Evolutionary conservation across 2,797 vertebrate genomes (phyloP), one percentile per base, ranked within the genome.

Genomic region (Neosilurus hyrtlii): DNA sequence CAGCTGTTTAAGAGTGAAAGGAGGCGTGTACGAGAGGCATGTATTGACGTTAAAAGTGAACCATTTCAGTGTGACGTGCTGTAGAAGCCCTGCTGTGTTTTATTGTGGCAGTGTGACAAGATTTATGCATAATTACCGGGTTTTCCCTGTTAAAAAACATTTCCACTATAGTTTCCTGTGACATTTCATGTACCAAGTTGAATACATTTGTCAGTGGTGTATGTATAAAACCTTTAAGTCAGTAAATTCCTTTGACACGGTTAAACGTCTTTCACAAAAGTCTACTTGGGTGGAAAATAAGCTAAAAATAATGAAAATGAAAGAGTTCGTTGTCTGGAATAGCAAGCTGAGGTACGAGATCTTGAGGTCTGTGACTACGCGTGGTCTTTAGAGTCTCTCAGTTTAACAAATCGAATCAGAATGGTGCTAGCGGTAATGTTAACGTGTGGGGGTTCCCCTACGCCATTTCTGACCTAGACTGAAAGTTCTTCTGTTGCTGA

Each of bases 401-500:
- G 52, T 35, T 16, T 35, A 56, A 57, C 72, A 57, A 74, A 74
- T 57, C 9, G 20, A 35, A 61, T 61, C 30, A n/a, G 61, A 76
- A 76, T 15, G 56, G 35, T 61, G 22, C 56, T 12, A n/a, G 22
- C n/a, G 56, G 43, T 61, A 61, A 76, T 43, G 24, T 43, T 14
- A 76, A 73, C 24, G 72, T 35, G 7, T 3, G 59, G 73, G 73
- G 54, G 22, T 75, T 75, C 59, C 73, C 73, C 73, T 15, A 30
- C 37, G 56, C 56, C 61, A 43, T n/a, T 76, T 62, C 74, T 59
- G 73, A 75, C n/a, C 18, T 59, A 76, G 30, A 61, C 35, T 51
- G 37, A 63, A 77, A 63, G 59, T 63, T 63, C 8, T 10, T 51
- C n/a, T 49, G 75, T 62, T 77, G 59, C 59, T 49, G 22, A 77